A percentile compares a stretch with the other conserved stretches of the same genome.
Conservation (phyloP, 2,797 vertebrate genomes). For the Peromyscus aztecus region DNA sequence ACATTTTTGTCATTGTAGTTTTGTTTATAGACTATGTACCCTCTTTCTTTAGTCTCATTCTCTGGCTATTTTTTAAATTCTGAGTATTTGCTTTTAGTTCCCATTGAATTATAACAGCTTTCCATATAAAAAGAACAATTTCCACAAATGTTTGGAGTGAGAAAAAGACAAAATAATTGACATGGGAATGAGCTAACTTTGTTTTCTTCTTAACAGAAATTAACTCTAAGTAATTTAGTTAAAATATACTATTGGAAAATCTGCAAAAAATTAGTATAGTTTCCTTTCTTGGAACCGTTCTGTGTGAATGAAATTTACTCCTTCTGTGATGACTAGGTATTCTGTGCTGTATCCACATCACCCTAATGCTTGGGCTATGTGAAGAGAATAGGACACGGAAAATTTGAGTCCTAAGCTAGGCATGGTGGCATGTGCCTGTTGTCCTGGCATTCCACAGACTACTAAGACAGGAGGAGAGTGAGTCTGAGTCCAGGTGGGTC, state of each 20-base stretch:
- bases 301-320: not conserved
- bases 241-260: not conserved
- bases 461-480: not conserved
- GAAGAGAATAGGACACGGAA: not conserved
- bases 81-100: not conserved
- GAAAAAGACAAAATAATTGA: not conserved
- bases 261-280: not conserved
- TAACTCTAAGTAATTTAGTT: constrained; percentile 11
- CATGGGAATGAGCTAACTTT: not conserved
- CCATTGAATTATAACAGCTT: not conserved
- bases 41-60: not conserved
- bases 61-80: not conserved
- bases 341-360: not conserved
- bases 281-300: not conserved
- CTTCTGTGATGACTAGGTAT: not conserved
- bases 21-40: not conserved
- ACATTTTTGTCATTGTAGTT: not conserved
- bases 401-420: not conserved
- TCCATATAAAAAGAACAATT: not conserved
- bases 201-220: constrained; percentile 28
- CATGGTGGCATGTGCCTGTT: not conserved
- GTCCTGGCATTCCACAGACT: not conserved
- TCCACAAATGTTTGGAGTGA: not conserved
- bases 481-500: too few species aligned
- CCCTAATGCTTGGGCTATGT: not conserved